These are phyloP conservation scores for Pteropus rufus DNA, from an alignment of 2,797 vertebrate species.

Conservation along the genomic window DNA sequence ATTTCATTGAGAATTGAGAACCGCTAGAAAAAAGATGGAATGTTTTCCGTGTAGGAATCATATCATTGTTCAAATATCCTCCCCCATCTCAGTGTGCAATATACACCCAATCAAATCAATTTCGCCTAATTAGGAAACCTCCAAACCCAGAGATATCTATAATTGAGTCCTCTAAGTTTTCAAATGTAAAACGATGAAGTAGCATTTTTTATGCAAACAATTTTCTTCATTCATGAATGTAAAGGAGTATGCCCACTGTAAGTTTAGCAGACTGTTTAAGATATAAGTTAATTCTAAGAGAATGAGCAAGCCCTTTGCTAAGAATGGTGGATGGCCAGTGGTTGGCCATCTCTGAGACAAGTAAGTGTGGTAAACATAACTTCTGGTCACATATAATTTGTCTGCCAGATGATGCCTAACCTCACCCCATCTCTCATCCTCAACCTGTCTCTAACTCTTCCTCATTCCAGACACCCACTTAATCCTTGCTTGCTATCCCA, in stretches of 20 bases:
- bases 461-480: not conserved
- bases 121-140: not conserved
- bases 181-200: not conserved
- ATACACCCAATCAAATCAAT: not conserved
- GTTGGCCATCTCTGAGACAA: conserved; percentile 14
- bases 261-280: not conserved
- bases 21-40: not conserved
- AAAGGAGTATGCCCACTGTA: not conserved
- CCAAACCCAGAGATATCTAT: not conserved
- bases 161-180: not conserved
- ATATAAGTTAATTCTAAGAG: conserved; percentile 3
- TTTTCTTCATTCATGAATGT: not conserved
- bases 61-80: not conserved
- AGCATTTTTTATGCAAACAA: not conserved
- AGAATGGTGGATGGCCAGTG: conserved; percentile 6
- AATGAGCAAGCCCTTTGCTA: not conserved
- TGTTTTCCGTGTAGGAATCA: not conserved
- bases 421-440: conserved; percentile 52
- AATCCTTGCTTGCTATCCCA: not conserved
- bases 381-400: conserved; percentile 50
- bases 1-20: not conserved
- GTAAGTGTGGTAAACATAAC: conserved; percentile 46
- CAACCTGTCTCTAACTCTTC: conserved; percentile 44
- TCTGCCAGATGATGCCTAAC: conserved; percentile 46
- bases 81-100: not conserved